Evolutionary conservation across 2,113 vertebrate species (phyloP).

Genomic region (Charina bottae): DNA sequence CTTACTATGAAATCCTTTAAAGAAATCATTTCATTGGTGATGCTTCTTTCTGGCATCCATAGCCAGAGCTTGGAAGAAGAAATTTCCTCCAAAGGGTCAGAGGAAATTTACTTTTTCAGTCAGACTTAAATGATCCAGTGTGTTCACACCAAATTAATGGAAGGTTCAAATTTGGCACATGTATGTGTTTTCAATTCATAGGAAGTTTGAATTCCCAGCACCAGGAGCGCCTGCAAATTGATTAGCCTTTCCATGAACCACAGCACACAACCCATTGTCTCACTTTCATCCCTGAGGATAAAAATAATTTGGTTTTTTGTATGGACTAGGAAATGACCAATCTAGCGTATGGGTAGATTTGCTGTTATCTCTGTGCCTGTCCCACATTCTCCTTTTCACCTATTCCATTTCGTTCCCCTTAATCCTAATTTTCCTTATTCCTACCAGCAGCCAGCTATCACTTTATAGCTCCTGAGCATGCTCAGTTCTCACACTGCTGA

Average conservation of each 20-base stretch:
- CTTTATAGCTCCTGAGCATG: background rate
- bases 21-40: background rate
- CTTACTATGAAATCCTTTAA: background rate
- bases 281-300: too few species aligned
- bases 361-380: too few species aligned
- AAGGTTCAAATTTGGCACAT: background rate
- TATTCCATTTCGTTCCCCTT: too few species aligned
- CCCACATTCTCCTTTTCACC: too few species aligned
- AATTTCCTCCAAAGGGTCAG: background rate
- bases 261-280: too few species aligned
- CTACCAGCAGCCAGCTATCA: too few species aligned
- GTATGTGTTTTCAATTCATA: background rate
- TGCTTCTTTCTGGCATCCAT: background rate
- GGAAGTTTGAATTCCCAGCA: background rate
- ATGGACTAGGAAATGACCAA: too few species aligned
- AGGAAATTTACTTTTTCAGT: background rate
- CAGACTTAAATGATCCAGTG: background rate
- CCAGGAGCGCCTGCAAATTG: background rate
- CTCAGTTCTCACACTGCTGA: background rate
- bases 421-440: too few species aligned
- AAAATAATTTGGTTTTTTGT: too few species aligned
- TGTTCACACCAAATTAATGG: background rate
- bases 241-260: too few species aligned
- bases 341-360: too few species aligned
- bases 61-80: background rate